These are phyloP conservation scores for Paralinhomoeus sp. DNA, from an alignment of 2,888 invertebrate genomes.

Conservation along the genomic window DNA sequence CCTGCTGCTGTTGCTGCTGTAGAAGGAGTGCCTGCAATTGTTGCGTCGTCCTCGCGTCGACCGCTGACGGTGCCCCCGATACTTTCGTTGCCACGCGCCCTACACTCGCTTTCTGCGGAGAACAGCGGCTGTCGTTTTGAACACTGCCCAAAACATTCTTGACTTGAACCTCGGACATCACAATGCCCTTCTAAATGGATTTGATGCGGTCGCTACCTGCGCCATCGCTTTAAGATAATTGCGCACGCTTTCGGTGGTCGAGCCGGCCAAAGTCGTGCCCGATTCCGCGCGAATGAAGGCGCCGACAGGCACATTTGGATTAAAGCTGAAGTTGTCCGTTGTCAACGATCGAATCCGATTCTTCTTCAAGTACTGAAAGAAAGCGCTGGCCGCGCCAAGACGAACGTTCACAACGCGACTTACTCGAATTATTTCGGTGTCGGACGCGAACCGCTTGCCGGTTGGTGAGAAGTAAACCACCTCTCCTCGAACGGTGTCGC, in stretches of 20 bases:
- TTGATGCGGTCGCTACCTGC: background rate
- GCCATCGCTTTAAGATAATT: background rate
- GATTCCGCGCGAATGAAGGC: constrained; percentile 48
- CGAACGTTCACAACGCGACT: background rate
- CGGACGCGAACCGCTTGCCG: constrained; percentile 40
- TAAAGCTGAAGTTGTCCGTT: constrained; percentile 73
- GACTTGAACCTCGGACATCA: too few relatives aligned
- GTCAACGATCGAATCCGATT: constrained; percentile 42
- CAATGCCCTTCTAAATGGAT: too few relatives aligned
- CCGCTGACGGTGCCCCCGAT: background rate
- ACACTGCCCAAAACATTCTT: too few relatives aligned
- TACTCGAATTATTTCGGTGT: constrained; percentile 38
- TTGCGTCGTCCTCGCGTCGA: too few relatives aligned
- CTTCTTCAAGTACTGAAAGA: constrained; percentile 48
- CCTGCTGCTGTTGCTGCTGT: too few relatives aligned
- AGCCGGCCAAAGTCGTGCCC: background rate
- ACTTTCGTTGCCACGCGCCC: too few relatives aligned
- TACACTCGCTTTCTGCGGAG: too few relatives aligned
- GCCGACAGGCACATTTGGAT: constrained; percentile 62
- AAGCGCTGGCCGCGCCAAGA: background rate
- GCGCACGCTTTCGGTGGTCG: background rate
- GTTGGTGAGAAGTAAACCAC: constrained; percentile 58
- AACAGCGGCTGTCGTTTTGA: too few relatives aligned
- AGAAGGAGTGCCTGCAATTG: too few relatives aligned
- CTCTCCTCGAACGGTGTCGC: constrained; percentile 73